These are phyloP conservation scores for Erebia epiphron DNA, from an alignment of 2,888 invertebrate genomes.

Conservation along the genomic window DNA sequence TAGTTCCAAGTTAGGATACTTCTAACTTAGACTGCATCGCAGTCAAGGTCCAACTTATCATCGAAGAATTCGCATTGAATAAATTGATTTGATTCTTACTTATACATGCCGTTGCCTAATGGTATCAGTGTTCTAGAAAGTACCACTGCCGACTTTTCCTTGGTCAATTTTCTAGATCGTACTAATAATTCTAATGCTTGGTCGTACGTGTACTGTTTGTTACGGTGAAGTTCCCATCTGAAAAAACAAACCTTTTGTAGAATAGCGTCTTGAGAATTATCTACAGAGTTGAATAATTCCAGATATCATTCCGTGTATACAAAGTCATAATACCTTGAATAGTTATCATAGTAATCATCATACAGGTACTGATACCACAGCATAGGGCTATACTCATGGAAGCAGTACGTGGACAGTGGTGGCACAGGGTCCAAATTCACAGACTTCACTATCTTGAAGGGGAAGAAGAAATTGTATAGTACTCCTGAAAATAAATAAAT, in stretches of 20 bases:
- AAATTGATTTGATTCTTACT: conserved; percentile 43
- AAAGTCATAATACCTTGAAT: conserved; percentile 48
- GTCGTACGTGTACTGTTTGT: conserved; percentile 52
- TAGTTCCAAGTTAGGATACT: too few species aligned
- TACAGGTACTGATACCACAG: conserved; percentile 51
- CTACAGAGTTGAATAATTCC: too few species aligned
- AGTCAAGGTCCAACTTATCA: too few species aligned
- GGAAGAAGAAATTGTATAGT: conserved; percentile 68
- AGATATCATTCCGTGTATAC: too few species aligned
- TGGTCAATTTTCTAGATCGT: conserved; percentile 63
- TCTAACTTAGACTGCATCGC: too few species aligned
- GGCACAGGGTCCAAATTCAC: conserved; percentile 59
- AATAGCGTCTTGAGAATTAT: too few species aligned
- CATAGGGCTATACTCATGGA: conserved; percentile 40
- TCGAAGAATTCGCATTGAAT: too few species aligned
- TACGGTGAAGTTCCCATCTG: conserved; percentile 48
- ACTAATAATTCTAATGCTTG: conserved; percentile 68
- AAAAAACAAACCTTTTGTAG: not conserved
- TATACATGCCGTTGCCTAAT: conserved; percentile 66
- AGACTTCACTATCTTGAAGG: conserved; percentile 73
- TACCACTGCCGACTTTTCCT: conserved; percentile 73
- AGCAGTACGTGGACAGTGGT: conserved; percentile 49
- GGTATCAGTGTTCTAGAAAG: conserved; percentile 71
- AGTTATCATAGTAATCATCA: conserved; percentile 56
- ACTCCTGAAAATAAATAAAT: conserved; percentile 48